Percentiles rank a stretch among this genome's conserved stretches.
These are phyloP conservation scores for Etheostoma perlongum DNA, from an alignment of 2,797 vertebrate species.

Conservation along the genomic window DNA sequence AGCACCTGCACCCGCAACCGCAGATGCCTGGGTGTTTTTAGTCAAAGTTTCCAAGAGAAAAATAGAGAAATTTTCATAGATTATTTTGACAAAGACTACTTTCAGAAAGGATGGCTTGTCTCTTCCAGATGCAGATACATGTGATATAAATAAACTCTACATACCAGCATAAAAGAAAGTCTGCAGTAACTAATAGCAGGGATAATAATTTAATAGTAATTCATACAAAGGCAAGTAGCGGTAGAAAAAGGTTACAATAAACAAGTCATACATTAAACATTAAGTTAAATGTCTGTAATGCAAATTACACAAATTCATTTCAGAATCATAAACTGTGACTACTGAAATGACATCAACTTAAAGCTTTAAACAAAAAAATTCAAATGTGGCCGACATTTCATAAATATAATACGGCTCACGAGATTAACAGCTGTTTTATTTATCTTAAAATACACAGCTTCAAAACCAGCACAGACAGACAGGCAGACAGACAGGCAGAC, in stretches of 20 bases:
- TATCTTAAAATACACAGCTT: not conserved
- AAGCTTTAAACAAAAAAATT: conserved; percentile 23
- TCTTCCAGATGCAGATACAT: conserved; percentile 60
- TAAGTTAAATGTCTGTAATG: not conserved
- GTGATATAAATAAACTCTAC: conserved; percentile 51
- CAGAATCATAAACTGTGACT: not conserved
- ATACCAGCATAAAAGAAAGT: conserved; percentile 11
- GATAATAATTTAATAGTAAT: not conserved
- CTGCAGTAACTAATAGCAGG: not conserved
- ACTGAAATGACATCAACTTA: not conserved
- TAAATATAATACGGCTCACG: conserved; percentile 21
- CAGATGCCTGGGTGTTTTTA: conserved; percentile 81
- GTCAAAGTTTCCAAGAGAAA: conserved; percentile 77
- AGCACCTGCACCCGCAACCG: conserved; percentile 83
- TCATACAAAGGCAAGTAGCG: not conserved
- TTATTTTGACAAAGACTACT: conserved; percentile 77
- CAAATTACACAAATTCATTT: not conserved
- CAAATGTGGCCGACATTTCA: conserved; percentile 12
- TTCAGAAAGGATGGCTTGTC: conserved; percentile 71
- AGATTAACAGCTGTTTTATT: conserved; percentile 26
- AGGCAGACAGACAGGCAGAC: not conserved
- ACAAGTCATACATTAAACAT: not conserved
- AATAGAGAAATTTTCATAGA: conserved; percentile 77
- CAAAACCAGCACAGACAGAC: conserved; percentile 14
- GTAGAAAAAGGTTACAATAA: not conserved